Conservation (phyloP, 2,888 invertebrate genomes). For the Chrysolina oricalcia region DNA sequence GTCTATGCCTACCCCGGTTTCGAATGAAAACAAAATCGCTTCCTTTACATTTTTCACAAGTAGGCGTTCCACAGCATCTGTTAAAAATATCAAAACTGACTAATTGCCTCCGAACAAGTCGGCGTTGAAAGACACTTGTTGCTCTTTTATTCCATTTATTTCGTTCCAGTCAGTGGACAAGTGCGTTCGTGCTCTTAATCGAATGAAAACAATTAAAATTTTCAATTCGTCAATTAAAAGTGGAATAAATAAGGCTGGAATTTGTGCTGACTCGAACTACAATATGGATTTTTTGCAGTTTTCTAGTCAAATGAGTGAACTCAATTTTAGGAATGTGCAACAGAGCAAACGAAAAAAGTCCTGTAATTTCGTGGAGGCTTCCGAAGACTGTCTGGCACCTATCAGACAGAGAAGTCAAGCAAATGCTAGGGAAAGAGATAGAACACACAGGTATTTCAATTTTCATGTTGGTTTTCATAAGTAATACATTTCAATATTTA, state of each 20-base stretch:
- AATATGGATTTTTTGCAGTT: conserved; percentile 52
- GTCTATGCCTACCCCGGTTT: conserved; percentile 6
- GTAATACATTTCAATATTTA: neutral
- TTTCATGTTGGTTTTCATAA: conserved; percentile 9
- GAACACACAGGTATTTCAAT: conserved; percentile 83
- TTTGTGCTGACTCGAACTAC: conserved; percentile 7
- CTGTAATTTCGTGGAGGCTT: conserved; percentile 35
- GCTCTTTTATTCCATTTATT: conserved; percentile 44
- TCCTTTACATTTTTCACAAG: conserved; percentile 45
- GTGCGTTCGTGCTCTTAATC: conserved; percentile 29
- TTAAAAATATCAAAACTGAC: conserved; percentile 60
- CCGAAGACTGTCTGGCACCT: conserved; percentile 57
- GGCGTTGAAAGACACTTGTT: conserved; percentile 51
- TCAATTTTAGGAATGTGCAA: conserved; percentile 36
- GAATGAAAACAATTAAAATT: conserved; percentile 37
- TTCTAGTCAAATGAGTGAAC: conserved; percentile 38
- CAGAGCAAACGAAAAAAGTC: conserved; percentile 57
- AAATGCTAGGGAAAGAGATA: conserved; percentile 86
- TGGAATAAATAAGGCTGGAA: conserved; percentile 22
- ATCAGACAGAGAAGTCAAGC: conserved; percentile 83
- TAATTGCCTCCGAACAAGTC: conserved; percentile 49
- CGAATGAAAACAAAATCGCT: conserved; percentile 33
- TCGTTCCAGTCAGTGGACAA: conserved; percentile 19
- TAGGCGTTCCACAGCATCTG: conserved; percentile 60
- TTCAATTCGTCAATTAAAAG: conserved; percentile 17